Conservation (phyloP, 2,888 invertebrate species). For the Scaptomyza tumidula region DNA sequence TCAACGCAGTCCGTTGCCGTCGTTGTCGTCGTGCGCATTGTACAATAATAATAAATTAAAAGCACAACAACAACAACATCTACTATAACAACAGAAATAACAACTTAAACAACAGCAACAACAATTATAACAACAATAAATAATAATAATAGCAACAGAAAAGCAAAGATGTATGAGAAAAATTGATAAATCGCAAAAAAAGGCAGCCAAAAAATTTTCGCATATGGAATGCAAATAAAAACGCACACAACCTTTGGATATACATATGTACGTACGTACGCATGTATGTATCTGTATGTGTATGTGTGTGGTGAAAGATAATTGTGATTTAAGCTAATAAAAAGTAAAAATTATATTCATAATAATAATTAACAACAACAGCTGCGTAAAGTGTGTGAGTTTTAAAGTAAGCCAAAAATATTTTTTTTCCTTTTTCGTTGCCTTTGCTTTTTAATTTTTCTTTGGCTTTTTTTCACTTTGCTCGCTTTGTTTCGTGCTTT, state of each 20-base stretch:
- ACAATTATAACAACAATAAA: slow-evolving; percentile 17
- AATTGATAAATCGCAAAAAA: slow-evolving; percentile 25
- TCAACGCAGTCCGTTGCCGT: slow-evolving; percentile 35
- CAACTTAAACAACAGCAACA: slow-evolving; percentile 18
- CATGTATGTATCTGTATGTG: slow-evolving; percentile 1
- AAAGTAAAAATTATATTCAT: slow-evolving; percentile 22
- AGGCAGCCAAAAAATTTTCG: slow-evolving; percentile 37
- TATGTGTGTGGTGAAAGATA: slow-evolving; percentile 51
- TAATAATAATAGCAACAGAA: slow-evolving; percentile 9
- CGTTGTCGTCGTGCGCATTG: slow-evolving; percentile 50
- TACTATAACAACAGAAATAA: slow-evolving; percentile 5
- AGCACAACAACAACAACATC: slow-evolving; percentile 18
- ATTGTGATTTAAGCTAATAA: slow-evolving; percentile 72
- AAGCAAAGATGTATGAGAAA: slow-evolving; percentile 1
- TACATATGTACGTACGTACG: slow-evolving; percentile 15
- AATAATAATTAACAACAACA: slow-evolving; percentile 17
- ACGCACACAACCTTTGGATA: slow-evolving; percentile 34
- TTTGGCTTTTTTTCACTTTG: slow-evolving; percentile 21
- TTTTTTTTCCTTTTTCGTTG: slow-evolving; percentile 54
- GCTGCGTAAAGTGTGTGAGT: slow-evolving; percentile 21
- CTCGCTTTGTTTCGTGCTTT: slow-evolving; percentile 44
- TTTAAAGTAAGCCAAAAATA: slow-evolving; percentile 53
- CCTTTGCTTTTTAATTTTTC: slow-evolving; percentile 23
- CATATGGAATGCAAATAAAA: slow-evolving; percentile 72
- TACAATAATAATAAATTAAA: slow-evolving; percentile 46